phyloP scores from a whole-genome alignment of 2,888 invertebrate species.

The Meghimatium bilineatum region DNA sequence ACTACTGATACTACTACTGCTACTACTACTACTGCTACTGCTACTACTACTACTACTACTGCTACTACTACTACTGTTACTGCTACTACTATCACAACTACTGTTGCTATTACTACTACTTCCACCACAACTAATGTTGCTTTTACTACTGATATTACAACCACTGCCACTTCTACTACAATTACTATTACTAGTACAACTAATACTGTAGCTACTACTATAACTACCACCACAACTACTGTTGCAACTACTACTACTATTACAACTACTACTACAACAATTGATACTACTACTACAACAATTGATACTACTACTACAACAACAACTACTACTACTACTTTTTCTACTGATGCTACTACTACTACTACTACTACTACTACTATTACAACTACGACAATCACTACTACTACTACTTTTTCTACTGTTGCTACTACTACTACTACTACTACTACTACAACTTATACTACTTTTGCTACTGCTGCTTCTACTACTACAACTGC shows the following conservation, averaged over 20 bases:
- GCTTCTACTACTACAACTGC: slow-evolving; percentile 31
- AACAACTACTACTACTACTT: not conserved
- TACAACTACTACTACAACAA: not conserved
- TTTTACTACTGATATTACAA: not conserved
- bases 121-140: not conserved
- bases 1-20: not conserved
- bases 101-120: not conserved
- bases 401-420: not conserved
- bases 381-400: not conserved
- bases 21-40: not conserved
- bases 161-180: not conserved
- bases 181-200: too few species aligned
- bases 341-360: not conserved
- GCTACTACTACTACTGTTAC: not conserved
- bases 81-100: not conserved
- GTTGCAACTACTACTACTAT: not conserved
- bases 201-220: too few species aligned
- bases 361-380: not conserved
- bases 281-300: not conserved
- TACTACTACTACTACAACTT: not conserved
- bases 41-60: not conserved
- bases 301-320: not conserved
- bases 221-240: too few species aligned
- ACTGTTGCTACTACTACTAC: not conserved
- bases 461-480: slow-evolving; percentile 8